Percentiles rank a stretch among this genome's conserved stretches.
phyloP scores from a whole-genome alignment of 2,113 vertebrate species.

The Malurus alboscapulatus region DNA sequence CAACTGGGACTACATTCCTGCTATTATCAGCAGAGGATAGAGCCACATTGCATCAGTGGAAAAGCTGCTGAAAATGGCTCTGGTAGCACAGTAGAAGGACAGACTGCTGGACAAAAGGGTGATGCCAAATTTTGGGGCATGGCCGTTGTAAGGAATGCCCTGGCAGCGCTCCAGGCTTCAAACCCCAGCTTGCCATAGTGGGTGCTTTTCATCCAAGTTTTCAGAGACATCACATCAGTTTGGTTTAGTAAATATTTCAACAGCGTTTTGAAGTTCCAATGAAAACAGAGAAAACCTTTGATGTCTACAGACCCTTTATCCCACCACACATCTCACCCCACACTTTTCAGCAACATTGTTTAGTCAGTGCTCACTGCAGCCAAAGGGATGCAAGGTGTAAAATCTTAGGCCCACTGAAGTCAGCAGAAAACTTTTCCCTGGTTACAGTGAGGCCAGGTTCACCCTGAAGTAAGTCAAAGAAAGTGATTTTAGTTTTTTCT shows the following conservation, averaged over 20 bases:
- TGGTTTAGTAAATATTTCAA: constrained; percentile 42
- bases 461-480: neutral
- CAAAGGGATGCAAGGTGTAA: neutral
- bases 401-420: neutral
- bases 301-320: constrained; percentile 18
- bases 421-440: neutral
- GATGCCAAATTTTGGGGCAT: neutral
- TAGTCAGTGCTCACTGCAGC: neutral
- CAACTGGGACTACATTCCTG: neutral
- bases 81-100: neutral
- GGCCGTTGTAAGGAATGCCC: fast-evolving
- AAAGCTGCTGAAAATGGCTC: neutral
- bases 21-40: neutral
- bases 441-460: neutral
- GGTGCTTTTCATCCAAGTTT: neutral
- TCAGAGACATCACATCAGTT: neutral
- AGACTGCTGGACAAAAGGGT: neutral
- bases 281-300: constrained; percentile 35
- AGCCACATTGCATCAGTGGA: neutral
- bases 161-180: neutral
- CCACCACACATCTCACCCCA: neutral
- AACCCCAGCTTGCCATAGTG: neutral
- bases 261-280: neutral
- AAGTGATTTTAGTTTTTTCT: neutral
- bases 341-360: neutral